These are phyloP conservation scores for Acanthococcus lagerstroemiae DNA, from an alignment of 2,888 invertebrate genomes.

Conservation along the genomic window DNA sequence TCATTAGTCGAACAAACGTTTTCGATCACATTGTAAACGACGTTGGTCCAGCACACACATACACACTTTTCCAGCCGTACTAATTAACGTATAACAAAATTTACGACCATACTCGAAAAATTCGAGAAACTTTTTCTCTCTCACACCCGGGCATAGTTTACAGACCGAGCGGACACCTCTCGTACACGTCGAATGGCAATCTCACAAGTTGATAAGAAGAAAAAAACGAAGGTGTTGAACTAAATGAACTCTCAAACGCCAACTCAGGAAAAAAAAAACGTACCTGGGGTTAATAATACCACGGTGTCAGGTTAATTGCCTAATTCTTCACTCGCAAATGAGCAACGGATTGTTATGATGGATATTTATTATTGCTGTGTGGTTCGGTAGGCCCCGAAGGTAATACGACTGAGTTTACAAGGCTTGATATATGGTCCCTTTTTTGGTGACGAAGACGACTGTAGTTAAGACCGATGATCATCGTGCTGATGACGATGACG, in stretches of 20 bases:
- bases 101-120: neutral
- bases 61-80: too few relatives aligned
- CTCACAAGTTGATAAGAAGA: too few relatives aligned
- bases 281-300: constrained; percentile 3
- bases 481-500: neutral
- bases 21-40: neutral
- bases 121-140: neutral
- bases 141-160: neutral
- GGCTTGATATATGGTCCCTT: neutral
- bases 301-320: constrained; percentile 9
- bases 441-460: too few relatives aligned
- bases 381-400: neutral
- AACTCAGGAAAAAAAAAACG: constrained; percentile 6
- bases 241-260: constrained; percentile 25
- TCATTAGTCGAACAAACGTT: neutral
- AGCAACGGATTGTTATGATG: constrained; percentile 1
- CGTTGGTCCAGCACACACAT: too few relatives aligned
- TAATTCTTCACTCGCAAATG: constrained; percentile 10
- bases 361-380: constrained; percentile 7
- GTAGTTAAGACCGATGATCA: too few relatives aligned
- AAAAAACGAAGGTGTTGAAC: constrained; percentile 21
- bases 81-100: neutral
- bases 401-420: neutral
- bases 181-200: too few relatives aligned
- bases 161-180: too few relatives aligned